Evolutionary conservation across 2,888 invertebrate species (phyloP), one percentile per base, ranked within the genome.

Genomic region (Eilema depressum): DNA sequence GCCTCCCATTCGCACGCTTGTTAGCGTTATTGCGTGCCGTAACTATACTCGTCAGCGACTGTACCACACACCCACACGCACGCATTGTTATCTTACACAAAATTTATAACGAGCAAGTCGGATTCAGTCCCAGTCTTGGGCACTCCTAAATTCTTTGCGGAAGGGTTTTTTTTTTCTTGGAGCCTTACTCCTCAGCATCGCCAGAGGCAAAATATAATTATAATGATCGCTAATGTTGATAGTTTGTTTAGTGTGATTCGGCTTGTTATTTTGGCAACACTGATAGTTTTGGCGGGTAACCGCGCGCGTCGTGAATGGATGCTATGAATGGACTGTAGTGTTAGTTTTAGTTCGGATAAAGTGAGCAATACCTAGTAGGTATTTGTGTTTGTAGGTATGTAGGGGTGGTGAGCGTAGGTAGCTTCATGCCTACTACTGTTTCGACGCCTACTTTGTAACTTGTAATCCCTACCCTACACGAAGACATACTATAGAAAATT

Each of bases 1-100:
- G 71, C 63, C 12, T 93, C 91, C 86, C 90, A 53, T 85, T 94
- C 88, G 83, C 93, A 89, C 94, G 93, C 95, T 95, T 95, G 95
- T 95, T 95, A 95, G 95, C 95, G 94, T 93, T 94, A 94, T 93
- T 94, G 94, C 94, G 93, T 94, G 93, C 93, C 90, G 93, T 94
- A 94, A 94, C 93, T 94, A 94, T 92, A 93, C 92, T 95, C 94
- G 94, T 95, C 95, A 95, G 90, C 94, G 91, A 89, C 89, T 90
- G 88, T 90, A 92, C 90, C 91, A 91, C 93, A 94, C 94, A 93
- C 95, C 92, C 94, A 94, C 95, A 95, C 90, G 88, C 91, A 91
- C 91, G 90, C 88, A 93, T 93, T 94, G 94, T 95, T 94, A 94
- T 95, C 94, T 94, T 92, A 92, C 90, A 94, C 93, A 91, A 94